A percentile compares a stretch with the other conserved stretches of the same genome.
phyloP scores from a whole-genome alignment of 2,113 vertebrate genomes.

The Pelecanoides urinatrix region DNA sequence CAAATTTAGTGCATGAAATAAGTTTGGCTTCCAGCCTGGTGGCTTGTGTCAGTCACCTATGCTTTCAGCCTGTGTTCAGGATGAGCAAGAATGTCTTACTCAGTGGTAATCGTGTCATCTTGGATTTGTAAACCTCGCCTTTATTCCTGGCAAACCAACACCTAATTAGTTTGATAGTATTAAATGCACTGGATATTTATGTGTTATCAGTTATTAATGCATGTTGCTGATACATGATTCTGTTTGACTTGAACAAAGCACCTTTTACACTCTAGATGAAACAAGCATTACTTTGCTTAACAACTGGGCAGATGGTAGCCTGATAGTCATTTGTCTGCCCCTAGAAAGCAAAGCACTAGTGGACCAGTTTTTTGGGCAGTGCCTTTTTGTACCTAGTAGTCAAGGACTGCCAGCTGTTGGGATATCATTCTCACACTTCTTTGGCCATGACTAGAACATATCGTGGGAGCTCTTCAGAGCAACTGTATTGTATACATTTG shows the following conservation, averaged over 20 bases:
- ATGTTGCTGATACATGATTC: neutral
- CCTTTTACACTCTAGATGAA: neutral
- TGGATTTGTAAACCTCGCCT: constrained; percentile 29
- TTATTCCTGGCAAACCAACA: constrained; percentile 51
- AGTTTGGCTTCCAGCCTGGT: constrained; percentile 29
- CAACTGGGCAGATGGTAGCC: neutral
- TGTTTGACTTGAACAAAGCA: constrained; percentile 23
- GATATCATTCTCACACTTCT: neutral
- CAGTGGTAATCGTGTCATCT: constrained; percentile 45
- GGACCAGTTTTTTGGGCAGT: neutral
- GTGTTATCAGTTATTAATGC: constrained; percentile 58
- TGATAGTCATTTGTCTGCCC: neutral
- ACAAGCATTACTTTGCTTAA: neutral
- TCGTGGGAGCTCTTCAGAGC: neutral
- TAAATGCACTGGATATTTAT: constrained; percentile 21
- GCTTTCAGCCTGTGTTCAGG: constrained; percentile 26
- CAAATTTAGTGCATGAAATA: neutral
- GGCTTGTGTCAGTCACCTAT: constrained; percentile 27
- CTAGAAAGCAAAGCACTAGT: neutral
- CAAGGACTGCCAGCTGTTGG: neutral
- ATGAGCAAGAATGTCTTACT: constrained; percentile 1
- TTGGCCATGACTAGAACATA: neutral
- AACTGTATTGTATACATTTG: neutral
- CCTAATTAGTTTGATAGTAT: constrained; percentile 42
- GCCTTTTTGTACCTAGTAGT: neutral